Conservation (phyloP, 2,113 vertebrate species). For the Sitta europaea region DNA sequence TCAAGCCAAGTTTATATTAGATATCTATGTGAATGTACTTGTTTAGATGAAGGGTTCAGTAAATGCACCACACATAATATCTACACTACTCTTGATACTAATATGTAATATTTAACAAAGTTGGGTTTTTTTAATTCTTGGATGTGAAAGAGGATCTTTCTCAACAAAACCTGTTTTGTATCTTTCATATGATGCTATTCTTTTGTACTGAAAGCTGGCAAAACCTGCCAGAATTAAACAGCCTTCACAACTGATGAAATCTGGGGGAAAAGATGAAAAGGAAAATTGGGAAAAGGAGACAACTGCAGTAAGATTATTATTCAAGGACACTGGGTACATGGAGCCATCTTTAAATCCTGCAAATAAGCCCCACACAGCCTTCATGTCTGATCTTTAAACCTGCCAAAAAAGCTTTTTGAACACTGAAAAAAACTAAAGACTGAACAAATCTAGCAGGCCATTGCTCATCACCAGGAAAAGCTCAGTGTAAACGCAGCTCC, state of each 20-base stretch:
- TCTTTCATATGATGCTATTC: background rate
- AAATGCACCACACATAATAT: background rate
- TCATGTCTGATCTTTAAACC: background rate
- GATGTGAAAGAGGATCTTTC: background rate
- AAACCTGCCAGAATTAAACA: background rate
- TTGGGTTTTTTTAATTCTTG: background rate
- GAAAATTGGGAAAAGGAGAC: background rate
- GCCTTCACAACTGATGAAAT: background rate
- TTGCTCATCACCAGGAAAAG: background rate
- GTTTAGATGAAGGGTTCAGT: background rate
- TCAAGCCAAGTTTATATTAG: background rate
- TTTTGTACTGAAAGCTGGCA: background rate
- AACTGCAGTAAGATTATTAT: background rate
- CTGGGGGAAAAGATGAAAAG: background rate
- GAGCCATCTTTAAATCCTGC: background rate
- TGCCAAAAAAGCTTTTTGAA: background rate
- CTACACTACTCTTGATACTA: background rate
- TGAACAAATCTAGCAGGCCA: background rate
- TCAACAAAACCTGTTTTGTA: background rate
- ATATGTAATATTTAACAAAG: background rate
- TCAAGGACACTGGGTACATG: background rate
- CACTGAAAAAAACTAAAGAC: background rate
- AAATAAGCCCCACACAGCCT: fast-evolving
- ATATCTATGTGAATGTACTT: background rate
- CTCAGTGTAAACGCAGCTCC: background rate